Conservation (phyloP, 2,888 invertebrate genomes). For the Dolomedes plantarius region DNA sequence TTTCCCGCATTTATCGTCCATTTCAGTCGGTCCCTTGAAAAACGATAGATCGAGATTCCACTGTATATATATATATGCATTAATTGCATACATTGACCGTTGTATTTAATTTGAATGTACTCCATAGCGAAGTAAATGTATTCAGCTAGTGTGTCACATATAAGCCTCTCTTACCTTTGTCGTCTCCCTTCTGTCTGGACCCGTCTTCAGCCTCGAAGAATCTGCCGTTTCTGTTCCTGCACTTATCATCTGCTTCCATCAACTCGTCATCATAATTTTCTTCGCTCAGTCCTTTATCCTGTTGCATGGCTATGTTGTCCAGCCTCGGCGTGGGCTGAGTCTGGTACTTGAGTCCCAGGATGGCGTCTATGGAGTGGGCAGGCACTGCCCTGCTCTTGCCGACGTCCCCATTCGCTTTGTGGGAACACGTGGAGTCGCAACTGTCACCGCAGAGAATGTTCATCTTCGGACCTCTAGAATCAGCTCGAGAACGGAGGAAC, state of each 20-base stretch:
- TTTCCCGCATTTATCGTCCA: too few relatives aligned
- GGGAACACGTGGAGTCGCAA: slow-evolving; percentile 40
- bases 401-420: slow-evolving; percentile 27
- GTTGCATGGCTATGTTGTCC: slow-evolving; percentile 5
- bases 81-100: too few relatives aligned
- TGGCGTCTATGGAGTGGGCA: slow-evolving; percentile 65
- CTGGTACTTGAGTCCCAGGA: slow-evolving; percentile 58
- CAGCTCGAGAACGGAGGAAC: too few relatives aligned
- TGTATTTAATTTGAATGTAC: too few relatives aligned
- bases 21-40: too few relatives aligned
- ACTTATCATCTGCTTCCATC: not conserved
- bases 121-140: too few relatives aligned
- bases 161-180: slow-evolving; percentile 43
- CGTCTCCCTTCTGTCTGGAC: slow-evolving; percentile 14
- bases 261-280: slow-evolving; percentile 9
- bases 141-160: too few relatives aligned
- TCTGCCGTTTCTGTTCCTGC: not conserved
- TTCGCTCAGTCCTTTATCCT: slow-evolving; percentile 1
- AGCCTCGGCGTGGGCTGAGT: not conserved
- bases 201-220: slow-evolving; percentile 20
- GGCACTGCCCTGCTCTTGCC: slow-evolving; percentile 22
- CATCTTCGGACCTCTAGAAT: not conserved
- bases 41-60: too few relatives aligned
- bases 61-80: too few relatives aligned
- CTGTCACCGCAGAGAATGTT: slow-evolving; percentile 55